Evolutionary conservation across 2,888 invertebrate species (phyloP).

Genomic region (Parnassius mnemosyne): DNA sequence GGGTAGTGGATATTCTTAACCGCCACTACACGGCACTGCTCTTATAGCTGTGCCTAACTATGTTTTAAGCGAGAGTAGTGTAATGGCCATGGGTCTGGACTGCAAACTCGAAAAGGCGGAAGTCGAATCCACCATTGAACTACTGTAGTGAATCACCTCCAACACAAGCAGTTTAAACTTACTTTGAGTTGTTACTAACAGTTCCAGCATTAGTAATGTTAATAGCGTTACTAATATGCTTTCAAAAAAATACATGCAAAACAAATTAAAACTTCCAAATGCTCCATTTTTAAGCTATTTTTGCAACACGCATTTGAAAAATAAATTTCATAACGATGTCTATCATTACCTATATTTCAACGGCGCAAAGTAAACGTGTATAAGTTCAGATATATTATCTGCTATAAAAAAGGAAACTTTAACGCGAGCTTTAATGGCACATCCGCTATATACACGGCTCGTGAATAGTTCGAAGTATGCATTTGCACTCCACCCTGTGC

Average conservation of each 20-base stretch:
- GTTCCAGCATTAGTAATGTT: too few species aligned
- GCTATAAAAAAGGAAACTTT: constrained; percentile 9
- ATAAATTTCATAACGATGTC: not conserved
- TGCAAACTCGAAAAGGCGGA: too few species aligned
- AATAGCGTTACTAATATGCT: too few species aligned
- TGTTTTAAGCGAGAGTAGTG: too few species aligned
- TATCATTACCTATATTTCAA: not conserved
- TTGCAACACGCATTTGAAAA: not conserved
- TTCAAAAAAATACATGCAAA: not conserved
- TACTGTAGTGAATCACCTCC: too few species aligned
- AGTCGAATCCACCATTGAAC: too few species aligned
- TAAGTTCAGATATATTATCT: constrained; percentile 4
- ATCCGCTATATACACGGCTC: constrained; percentile 9
- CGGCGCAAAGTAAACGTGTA: not conserved
- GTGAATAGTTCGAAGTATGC: constrained; percentile 35
- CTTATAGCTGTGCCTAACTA: too few species aligned
- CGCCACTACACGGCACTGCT: too few species aligned
- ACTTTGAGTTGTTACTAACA: too few species aligned
- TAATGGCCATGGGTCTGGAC: not conserved
- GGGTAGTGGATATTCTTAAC: too few species aligned
- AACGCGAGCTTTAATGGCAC: constrained; percentile 14
- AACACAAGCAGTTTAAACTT: too few species aligned
- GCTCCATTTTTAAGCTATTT: not conserved
- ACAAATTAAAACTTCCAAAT: not conserved
- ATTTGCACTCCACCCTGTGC: constrained; percentile 39